These are phyloP conservation scores for Drosophila testacea DNA, from an alignment of 2,888 invertebrate species.

Conservation along the genomic window DNA sequence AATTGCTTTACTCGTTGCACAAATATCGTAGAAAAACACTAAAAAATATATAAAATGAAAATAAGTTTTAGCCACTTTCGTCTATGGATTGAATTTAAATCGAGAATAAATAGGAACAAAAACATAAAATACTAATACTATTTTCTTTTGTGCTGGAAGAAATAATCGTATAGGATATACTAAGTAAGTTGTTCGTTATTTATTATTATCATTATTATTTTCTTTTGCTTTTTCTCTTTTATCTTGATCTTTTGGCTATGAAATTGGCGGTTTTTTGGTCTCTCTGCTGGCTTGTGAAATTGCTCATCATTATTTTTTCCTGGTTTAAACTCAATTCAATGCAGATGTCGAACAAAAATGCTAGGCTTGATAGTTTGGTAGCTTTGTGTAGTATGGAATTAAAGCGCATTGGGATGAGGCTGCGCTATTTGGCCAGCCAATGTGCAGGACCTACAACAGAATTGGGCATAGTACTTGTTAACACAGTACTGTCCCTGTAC, in stretches of 20 bases:
- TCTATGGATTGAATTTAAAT: constrained; percentile 71
- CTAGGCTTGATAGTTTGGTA: constrained; percentile 48
- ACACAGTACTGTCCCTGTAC: constrained; percentile 93
- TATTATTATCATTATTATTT: constrained; percentile 33
- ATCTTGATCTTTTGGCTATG: constrained; percentile 61
- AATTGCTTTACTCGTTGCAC: constrained; percentile 70
- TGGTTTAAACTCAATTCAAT: constrained; percentile 64
- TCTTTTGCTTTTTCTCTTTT: constrained; percentile 18
- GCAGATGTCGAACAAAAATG: constrained; percentile 59
- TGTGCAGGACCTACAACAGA: constrained; percentile 97
- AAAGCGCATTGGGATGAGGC: constrained; percentile 82
- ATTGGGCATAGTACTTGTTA: constrained; percentile 96
- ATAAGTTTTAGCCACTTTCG: constrained; percentile 70
- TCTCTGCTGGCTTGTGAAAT: constrained; percentile 47
- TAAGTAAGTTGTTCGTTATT: constrained; percentile 57
- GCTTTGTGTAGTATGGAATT: constrained; percentile 58
- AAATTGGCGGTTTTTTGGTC: constrained; percentile 42
- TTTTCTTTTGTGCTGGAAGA: constrained; percentile 68
- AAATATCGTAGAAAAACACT: constrained; percentile 74
- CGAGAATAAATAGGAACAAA: constrained; percentile 84
- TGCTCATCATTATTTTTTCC: constrained; percentile 46
- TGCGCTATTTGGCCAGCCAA: constrained; percentile 90
- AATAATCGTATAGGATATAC: constrained; percentile 43
- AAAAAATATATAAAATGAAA: constrained; percentile 68
- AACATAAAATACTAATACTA: constrained; percentile 81